phyloP scores from a whole-genome alignment of 2,888 invertebrate genomes.

The Rhorus exstirpatorius region DNA sequence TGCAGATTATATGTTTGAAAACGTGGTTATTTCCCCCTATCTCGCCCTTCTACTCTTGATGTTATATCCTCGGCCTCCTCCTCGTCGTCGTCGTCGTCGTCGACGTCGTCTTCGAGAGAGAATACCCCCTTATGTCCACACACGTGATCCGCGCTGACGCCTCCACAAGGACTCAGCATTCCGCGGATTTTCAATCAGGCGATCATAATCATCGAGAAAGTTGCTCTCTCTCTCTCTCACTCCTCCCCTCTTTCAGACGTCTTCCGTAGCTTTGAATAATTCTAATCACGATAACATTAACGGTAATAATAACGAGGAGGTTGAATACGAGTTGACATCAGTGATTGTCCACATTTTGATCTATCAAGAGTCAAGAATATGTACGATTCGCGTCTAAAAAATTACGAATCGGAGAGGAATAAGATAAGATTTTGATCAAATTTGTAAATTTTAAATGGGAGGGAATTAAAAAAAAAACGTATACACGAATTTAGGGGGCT shows the following conservation, averaged over 20 bases:
- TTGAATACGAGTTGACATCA: constrained; percentile 19
- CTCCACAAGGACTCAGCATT: constrained; percentile 84
- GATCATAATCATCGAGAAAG: constrained; percentile 72
- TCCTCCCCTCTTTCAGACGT: background rate
- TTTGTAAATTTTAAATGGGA: too few relatives aligned
- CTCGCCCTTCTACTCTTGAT: background rate
- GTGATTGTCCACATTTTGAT: constrained; percentile 39
- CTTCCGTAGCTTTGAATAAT: constrained; percentile 7
- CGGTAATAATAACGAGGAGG: constrained; percentile 44
- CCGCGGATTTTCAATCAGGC: constrained; percentile 82
- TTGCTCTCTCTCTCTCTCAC: background rate
- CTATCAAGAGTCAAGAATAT: constrained; percentile 29
- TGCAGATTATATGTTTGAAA: constrained; percentile 28
- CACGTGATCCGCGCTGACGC: constrained; percentile 77
- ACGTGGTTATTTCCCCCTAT: constrained; percentile 5
- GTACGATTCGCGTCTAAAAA: constrained; percentile 2
- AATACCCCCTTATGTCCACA: constrained; percentile 59
- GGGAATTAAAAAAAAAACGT: too few relatives aligned
- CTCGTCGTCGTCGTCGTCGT: constrained; percentile 54
- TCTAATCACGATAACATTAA: constrained; percentile 28
- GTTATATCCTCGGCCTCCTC: constrained; percentile 54
- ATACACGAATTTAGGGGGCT: too few relatives aligned
- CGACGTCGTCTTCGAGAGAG: constrained; percentile 65
- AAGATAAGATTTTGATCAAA: too few relatives aligned
- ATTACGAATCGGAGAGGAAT: too few relatives aligned